Base-by-base conservation (phyloP, 2,888 invertebrate genomes). In the Epistrophe eligans region DNA sequence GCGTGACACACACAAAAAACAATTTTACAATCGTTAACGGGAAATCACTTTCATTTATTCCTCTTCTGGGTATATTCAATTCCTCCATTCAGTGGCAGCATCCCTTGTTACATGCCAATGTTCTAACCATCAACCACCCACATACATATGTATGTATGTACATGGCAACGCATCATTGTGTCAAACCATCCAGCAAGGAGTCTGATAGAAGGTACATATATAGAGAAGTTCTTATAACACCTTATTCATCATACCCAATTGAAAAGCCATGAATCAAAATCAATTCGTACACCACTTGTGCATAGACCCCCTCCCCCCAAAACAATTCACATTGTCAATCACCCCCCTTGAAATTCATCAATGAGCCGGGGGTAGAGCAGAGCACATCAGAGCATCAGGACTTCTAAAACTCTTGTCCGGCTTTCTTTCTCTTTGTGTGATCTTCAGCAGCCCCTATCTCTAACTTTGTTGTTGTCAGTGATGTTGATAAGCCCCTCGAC, bases 221-320 rank as follows among this genome's bases (percentile, higher is more conserved):
- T 24, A 19, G 40, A 40, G 13, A 66, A 76, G 50, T 43, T 60
- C 52, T 45, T 48, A 79, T 19, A 76, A 64, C 66, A 58, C 70
- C 74, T 71, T 52, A 74, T 84, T 84, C 71, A 77, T 70, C 81
- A 66, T 73, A 15, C 43, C 72, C 64, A 67, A 74, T 82, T 74
- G 77, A 77, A 85, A 85, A 85, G 57, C 48, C 85, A 79, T 85
- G 85, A 85, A 85, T 85, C 85, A 85, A 85, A 77, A 77, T 77
- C 73, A 85, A 82, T 82, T 85, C 77, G 77, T 55, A 58, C 62
- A 55, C 73, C 57, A 77, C 73, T 81, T 77, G 67, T 62, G 58
- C 57, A 70, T 72, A 67, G 13, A 7, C 28, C 7, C 5, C 52
- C 15, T 13, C 40, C 35, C 52, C 7, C 5, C 52, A 8, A 13